Conservation (phyloP, 2,113 vertebrate genomes). For the Percopsis transmontana region DNA sequence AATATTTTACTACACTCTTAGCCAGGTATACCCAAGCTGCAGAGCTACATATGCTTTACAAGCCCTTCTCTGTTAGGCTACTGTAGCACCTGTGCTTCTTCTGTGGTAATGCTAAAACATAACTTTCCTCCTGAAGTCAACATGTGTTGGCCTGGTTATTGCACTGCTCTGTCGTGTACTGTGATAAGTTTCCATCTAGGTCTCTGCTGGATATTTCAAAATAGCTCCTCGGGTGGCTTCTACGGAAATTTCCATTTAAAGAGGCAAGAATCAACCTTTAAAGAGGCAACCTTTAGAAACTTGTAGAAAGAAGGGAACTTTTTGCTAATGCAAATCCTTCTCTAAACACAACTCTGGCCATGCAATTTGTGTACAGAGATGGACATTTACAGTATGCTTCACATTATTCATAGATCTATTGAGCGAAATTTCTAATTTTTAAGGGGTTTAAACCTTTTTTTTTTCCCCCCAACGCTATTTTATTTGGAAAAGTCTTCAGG, state of each 20-base stretch:
- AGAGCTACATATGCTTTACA: slow-evolving; percentile 21
- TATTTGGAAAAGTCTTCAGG: slow-evolving; percentile 30
- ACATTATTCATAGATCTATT: slow-evolving; percentile 14
- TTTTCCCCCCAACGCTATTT: background rate
- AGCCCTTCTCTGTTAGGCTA: background rate
- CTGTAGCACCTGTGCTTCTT: slow-evolving; percentile 34
- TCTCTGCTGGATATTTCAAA: slow-evolving; percentile 33
- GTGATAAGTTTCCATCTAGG: slow-evolving; percentile 42
- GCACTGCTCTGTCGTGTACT: slow-evolving; percentile 25
- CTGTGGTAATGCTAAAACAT: slow-evolving; percentile 24
- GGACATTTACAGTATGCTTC: slow-evolving; percentile 24
- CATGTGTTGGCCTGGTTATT: slow-evolving; percentile 35
- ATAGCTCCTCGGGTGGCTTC: slow-evolving; percentile 46
- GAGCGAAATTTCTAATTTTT: slow-evolving; percentile 7
- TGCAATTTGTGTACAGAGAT: slow-evolving; percentile 24
- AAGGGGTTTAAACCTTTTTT: background rate
- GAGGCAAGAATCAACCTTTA: slow-evolving; percentile 24
- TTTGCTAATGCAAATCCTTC: slow-evolving; percentile 25
- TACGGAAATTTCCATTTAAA: slow-evolving; percentile 59
- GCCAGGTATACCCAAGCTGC: slow-evolving; percentile 13
- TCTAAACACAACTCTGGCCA: slow-evolving; percentile 47
- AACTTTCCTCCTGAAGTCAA: slow-evolving; percentile 39
- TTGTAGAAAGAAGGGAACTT: slow-evolving; percentile 24
- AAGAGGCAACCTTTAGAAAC: slow-evolving; percentile 32
- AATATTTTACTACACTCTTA: slow-evolving; percentile 7